Evolutionary conservation across 2,888 invertebrate genomes (phyloP), one percentile per base, ranked within the genome.

Genomic region (Coenonympha arcania): DNA sequence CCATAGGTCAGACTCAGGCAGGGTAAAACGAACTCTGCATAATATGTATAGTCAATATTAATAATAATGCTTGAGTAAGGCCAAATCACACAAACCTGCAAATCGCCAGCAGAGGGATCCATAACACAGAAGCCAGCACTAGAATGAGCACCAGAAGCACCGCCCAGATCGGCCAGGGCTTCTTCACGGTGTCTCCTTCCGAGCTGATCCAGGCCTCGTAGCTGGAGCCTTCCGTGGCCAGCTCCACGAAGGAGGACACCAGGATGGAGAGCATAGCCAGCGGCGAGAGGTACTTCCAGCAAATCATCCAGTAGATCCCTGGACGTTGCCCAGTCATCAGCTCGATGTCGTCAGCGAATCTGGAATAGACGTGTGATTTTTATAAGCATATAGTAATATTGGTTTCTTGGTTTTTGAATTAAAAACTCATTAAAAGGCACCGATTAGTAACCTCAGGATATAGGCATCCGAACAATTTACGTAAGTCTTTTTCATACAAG

Each of bases 271-370:
- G 76, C 96, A 96, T 96, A 0, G 95, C 95, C 50, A 92, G 69
- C 0, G 97, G 97, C 1, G 96, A 95, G 8, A 97, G 83, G 71
- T 96, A 97, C 75, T 96, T 95, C 97, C 97, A 98, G 78, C 96
- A 97, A 60, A 96, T 90, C 69, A 95, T 87, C 96, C 96, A 97
- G 76, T 96, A 98, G 24, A 94, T 86, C 0, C 93, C 93, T 0
- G 96, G 96, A 18, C 95, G 89, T 39, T 90, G 91, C 2, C 97
- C 96, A 0, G 96, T 96, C 97, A 98, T 98, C 78, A 95, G 88
- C 78, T 97, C 95, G 56, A 97, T 95, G 75, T 97, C 97, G 69
- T 96, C 95, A 3, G 95, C 93, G 72, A 96, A 96, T 79, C 95
- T 95, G 68, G 3, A 73, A 76, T n/a, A n/a, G n/a, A n/a, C n/a